Base-by-base conservation (phyloP, 2,888 invertebrate genomes). In the Plebejus argus region DNA sequence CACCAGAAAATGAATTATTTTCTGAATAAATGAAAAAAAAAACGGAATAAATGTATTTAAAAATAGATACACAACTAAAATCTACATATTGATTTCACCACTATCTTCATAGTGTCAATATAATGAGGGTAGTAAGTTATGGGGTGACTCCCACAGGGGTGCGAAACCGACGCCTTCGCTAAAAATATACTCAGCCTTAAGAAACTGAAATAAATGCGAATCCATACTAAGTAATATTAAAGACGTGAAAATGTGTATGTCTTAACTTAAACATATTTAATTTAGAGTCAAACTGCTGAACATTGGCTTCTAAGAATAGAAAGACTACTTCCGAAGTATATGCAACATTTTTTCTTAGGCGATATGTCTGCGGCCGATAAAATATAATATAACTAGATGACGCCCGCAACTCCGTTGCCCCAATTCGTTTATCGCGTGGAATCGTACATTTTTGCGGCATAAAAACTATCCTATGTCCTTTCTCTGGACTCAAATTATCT, bases 161-260 rank as follows among this genome's bases (percentile, higher is more conserved):
- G 20, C 23, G 61, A 66, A 66, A 15, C 33, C 66, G 66, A 66
- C 28, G 28, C 66, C 66, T 28, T 28, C 66, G 66, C 66, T 66
- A 66, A 28, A 66, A 75, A 75, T 75, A 75, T 56, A 74, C 72
- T 28, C 28, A 5, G 28, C 28, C 66, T 33, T 66, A 1, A 28
- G 15, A 66, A 15, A 33, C 66, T 33, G 4, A 28, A 28, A 66
- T 58, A n/a, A 45, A 58, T 58, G 45, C 45, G 10, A 45, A 61
- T 61, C 3, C 3, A 23, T 1, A 58, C 58, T 18, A n/a, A n/a
- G n/a, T n/a, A 53, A 53, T 18, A 53, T 53, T 18, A 18, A 5
- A 18, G 0, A 53, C 18, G 45, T 53, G 18, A 53, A 53, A 53
- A 5, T 18, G 4, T 53, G 53, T 15, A 4, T 15, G 49, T 18